Evolutionary conservation across 2,888 invertebrate species (phyloP), one percentile per base, ranked within the genome.

Genomic region (Sisyra nigra): DNA sequence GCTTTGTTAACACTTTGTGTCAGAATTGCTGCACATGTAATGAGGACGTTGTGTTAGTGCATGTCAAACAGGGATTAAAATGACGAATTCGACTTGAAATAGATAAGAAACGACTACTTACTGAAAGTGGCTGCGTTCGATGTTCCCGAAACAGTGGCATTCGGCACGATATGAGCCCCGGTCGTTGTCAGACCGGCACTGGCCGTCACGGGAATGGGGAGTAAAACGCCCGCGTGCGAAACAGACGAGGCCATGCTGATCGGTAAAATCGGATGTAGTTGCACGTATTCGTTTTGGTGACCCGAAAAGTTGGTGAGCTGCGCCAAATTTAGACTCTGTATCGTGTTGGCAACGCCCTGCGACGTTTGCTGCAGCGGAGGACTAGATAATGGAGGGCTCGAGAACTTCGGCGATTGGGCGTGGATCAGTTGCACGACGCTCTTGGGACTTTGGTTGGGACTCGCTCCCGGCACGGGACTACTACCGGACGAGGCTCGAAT

Each of bases 191-290:
- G 64, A 13, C 57, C 53, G 13, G 57, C 56, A 4, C 58, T 51
- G 8, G 60, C 57, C 6, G 60, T 57, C 8, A 58, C 59, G 9
- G 63, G 62, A 40, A 63, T 48, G n/a, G 62, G 59, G 41, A 63
- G 60, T 29, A 64, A 51, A 44, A 63, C 50, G 46, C 63, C 63
- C 58, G 75, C 61, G 60, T 75, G 49, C 57, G 66, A 55, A 58
- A 67, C 51, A 30, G 80, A 73, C 29, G 80, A 75, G 32, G 83
- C 79, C 48, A 79, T 76, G 52, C 76, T 80, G 46, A 84, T 62
- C 33, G 82, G 80, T 53, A 84, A 65, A 52, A 88, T 85, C 3
- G 87, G 86, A 51, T 86, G 87, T 41, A 72, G 74, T 66, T 83
- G 81, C 42, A 83, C 80, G 60, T 83, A 84, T 59, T 41, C 41